Percentiles rank a stretch among this genome's conserved stretches.
Conservation (phyloP, 1,140 invertebrate species). For the Nomia melanderi region DNA sequence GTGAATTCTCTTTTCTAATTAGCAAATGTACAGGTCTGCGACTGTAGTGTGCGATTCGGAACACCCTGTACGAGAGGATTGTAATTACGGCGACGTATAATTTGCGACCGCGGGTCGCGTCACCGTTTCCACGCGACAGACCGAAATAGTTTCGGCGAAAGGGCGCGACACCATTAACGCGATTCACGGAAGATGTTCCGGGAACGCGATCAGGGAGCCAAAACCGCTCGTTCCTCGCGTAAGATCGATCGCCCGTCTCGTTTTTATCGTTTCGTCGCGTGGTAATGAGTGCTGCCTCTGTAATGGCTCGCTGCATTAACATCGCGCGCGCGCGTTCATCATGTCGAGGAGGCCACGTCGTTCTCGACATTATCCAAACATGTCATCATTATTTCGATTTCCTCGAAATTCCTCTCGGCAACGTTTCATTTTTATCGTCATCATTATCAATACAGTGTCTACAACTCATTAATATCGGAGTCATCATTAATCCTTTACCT, state of each 20-base stretch:
- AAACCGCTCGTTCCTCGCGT: slow-evolving; percentile 38
- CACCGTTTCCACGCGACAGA: not conserved
- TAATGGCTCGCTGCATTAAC: slow-evolving; percentile 46
- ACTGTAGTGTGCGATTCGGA: too few relatives aligned
- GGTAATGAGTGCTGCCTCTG: slow-evolving; percentile 29
- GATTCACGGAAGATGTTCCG: slow-evolving; percentile 18
- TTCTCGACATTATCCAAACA: too few relatives aligned
- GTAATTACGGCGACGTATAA: too few relatives aligned
- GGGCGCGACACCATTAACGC: slow-evolving; percentile 21
- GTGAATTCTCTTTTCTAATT: too few relatives aligned
- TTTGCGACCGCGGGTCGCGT: not conserved
- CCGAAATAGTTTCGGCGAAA: slow-evolving; percentile 33
- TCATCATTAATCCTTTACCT: too few relatives aligned
- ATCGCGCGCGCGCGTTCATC: not conserved
- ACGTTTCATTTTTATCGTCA: too few relatives aligned
- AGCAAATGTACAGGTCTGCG: too few relatives aligned
- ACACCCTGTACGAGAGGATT: too few relatives aligned
- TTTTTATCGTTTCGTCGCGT: slow-evolving; percentile 35
- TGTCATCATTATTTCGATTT: too few relatives aligned
- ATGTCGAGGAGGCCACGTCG: not conserved
- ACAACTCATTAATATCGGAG: too few relatives aligned
- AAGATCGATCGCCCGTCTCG: slow-evolving; percentile 39
- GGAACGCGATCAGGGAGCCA: slow-evolving; percentile 10
- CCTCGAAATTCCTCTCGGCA: too few relatives aligned
- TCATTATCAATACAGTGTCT: too few relatives aligned